Base-by-base conservation (phyloP, 2,888 invertebrate genomes). In the Aleiodes alternator region DNA sequence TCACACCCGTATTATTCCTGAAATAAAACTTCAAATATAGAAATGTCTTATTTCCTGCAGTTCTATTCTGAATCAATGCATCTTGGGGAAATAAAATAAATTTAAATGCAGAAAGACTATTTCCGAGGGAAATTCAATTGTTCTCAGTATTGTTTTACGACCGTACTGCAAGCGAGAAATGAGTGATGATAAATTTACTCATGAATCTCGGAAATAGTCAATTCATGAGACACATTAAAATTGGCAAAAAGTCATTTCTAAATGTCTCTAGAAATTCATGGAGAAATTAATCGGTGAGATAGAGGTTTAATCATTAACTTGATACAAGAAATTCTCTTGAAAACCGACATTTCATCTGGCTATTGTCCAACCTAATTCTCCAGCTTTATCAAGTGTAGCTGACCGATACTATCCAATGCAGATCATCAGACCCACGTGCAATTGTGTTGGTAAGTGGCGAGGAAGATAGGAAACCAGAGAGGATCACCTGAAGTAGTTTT, bases 261-360 rank as follows among this genome's bases (percentile, higher is more conserved):
- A 23, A 23, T 23, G 23, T 23, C 23, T 23, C 23, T 23, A 23
- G 23, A 23, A 34, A 34, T 34, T 34, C 64, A 23, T n/a, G 38
- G 43, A 38, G 14, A 64, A 64, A 64, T 64, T 64, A 64, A 64
- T 48, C 43, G 6, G 14, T 7, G 7, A 8, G 23, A 64, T 64
- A 23, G 7, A 64, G 64, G 48, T 64, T 38, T 64, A 48, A 64
- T 64, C 64, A 64, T 64, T 48, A 64, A 64, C 23, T 64, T 14
- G 64, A 64, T 48, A 64, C 64, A 64, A 16, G 16, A 34, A 9
- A 16, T 48, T 43, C 43, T 48, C 16, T 14, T 14, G 23, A 34
- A 61, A 16, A 61, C 66, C 23, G 31, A 51, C 14, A 56, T 71
- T 71, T 57, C 71, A 23, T 75, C 75, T 75, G 75, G 75, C 75